phyloP scores from a whole-genome alignment of 2,797 vertebrate genomes.

The Fistularia tabacaria region DNA sequence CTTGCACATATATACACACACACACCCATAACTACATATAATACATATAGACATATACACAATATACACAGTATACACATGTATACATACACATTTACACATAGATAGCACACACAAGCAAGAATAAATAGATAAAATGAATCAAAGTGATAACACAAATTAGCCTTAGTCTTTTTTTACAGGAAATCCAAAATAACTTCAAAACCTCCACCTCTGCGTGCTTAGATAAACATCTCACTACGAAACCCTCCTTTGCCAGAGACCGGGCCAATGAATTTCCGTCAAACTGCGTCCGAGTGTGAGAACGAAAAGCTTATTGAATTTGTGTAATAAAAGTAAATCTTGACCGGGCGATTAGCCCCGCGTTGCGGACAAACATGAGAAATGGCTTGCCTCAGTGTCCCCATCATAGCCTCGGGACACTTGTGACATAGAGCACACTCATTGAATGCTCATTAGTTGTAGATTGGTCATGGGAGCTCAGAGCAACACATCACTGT shows the following conservation, averaged over 20 bases:
- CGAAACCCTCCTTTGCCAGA: slow-evolving; percentile 3
- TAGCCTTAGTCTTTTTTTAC: too few species aligned
- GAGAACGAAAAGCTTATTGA: slow-evolving; percentile 10
- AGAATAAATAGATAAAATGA: too few species aligned
- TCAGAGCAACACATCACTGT: slow-evolving; percentile 66
- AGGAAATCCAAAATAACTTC: neutral
- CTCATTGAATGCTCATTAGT: slow-evolving; percentile 74
- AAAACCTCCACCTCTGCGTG: neutral
- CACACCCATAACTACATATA: too few species aligned
- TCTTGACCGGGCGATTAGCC: slow-evolving; percentile 39
- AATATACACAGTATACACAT: too few species aligned
- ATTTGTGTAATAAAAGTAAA: slow-evolving; percentile 28
- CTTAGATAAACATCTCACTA: slow-evolving; percentile 8
- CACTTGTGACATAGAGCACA: slow-evolving; percentile 56
- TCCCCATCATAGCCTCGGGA: slow-evolving; percentile 38
- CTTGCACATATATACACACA: too few species aligned
- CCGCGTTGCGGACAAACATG: slow-evolving; percentile 58
- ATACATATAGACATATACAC: too few species aligned
- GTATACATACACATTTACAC: too few species aligned
- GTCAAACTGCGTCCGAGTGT: slow-evolving; percentile 25
- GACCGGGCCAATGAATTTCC: slow-evolving; percentile 29
- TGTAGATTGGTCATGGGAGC: slow-evolving; percentile 75
- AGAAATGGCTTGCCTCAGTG: slow-evolving; percentile 42
- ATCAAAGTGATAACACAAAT: too few species aligned
- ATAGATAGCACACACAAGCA: too few species aligned